Evolutionary conservation across 2,888 invertebrate species (phyloP).

Genomic region (Cryptocephalus primarius): DNA sequence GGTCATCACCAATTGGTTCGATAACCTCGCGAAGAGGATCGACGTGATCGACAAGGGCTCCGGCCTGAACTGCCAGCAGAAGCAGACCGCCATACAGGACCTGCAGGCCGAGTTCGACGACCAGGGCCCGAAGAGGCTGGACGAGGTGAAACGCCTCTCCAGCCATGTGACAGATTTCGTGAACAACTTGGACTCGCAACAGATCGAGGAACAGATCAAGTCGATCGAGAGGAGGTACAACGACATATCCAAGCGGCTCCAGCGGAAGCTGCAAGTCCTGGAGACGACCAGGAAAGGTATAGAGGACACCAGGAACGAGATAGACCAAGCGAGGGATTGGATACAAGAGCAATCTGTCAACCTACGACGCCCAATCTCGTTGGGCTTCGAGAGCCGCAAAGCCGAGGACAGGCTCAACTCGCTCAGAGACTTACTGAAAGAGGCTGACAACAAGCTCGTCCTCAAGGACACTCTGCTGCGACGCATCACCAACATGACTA

Average conservation of each 20-base stretch:
- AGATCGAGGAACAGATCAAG: slow-evolving; percentile 80
- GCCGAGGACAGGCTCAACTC: slow-evolving; percentile 64
- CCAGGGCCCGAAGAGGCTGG: slow-evolving; percentile 59
- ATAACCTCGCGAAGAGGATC: slow-evolving; percentile 65
- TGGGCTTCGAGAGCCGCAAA: slow-evolving; percentile 68
- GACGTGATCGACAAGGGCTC: slow-evolving; percentile 77
- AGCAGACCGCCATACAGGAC: slow-evolving; percentile 62
- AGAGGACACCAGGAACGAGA: slow-evolving; percentile 70
- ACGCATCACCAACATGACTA: slow-evolving; percentile 70
- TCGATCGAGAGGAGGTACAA: slow-evolving; percentile 74
- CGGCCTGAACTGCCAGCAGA: slow-evolving; percentile 70
- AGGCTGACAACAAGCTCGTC: slow-evolving; percentile 74
- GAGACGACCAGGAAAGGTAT: slow-evolving; percentile 77
- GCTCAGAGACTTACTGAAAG: slow-evolving; percentile 65
- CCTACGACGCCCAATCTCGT: slow-evolving; percentile 52
- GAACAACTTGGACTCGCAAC: slow-evolving; percentile 80
- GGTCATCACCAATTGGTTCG: slow-evolving; percentile 73
- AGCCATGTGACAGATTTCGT: slow-evolving; percentile 66
- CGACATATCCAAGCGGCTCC: slow-evolving; percentile 73
- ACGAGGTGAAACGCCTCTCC: slow-evolving; percentile 58
- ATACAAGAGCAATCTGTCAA: slow-evolving; percentile 60
- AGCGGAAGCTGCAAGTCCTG: slow-evolving; percentile 72
- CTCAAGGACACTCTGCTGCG: slow-evolving; percentile 74
- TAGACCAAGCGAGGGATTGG: slow-evolving; percentile 70
- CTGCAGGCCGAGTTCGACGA: slow-evolving; percentile 64